Evolutionary conservation across 2,888 invertebrate genomes (phyloP).

Genomic region (Petrophora chlorosata): DNA sequence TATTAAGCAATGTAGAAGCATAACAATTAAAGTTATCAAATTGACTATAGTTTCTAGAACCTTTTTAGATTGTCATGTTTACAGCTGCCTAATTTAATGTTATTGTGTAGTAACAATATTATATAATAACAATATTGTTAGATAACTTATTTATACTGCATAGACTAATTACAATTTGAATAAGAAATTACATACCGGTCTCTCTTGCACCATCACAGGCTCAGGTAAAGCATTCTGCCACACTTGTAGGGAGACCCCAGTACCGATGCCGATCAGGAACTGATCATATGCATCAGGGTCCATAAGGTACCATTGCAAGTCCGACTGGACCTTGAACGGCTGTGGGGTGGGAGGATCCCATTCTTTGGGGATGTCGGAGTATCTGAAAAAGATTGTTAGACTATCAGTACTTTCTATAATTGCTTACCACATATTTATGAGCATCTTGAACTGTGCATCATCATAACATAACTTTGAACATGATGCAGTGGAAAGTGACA

Average conservation of each 20-base stretch:
- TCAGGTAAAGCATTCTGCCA: slow-evolving; percentile 96
- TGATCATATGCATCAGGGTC: slow-evolving; percentile 98
- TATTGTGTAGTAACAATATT: no score
- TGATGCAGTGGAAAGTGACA: no score
- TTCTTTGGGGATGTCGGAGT: slow-evolving; percentile 94
- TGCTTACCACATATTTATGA: background rate
- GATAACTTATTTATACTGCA: no score
- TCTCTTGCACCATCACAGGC: slow-evolving; percentile 91
- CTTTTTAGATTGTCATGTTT: no score
- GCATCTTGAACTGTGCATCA: no score
- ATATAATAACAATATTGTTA: no score
- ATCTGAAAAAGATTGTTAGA: slow-evolving; percentile 69
- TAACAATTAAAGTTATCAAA: no score
- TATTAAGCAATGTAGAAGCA: no score
- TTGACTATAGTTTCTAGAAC: no score
- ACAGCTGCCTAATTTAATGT: no score
- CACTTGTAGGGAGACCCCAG: slow-evolving; percentile 91
- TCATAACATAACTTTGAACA: no score
- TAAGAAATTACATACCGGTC: slow-evolving; percentile 83
- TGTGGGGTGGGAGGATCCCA: slow-evolving; percentile 96
- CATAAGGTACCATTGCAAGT: slow-evolving; percentile 95
- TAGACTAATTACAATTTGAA: no score
- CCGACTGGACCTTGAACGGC: slow-evolving; percentile 95
- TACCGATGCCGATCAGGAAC: slow-evolving; percentile 94
- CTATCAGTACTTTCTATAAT: background rate